Evolutionary conservation across 2,113 vertebrate species (phyloP), one percentile per base, ranked within the genome.

Genomic region (Gobio gobio): DNA sequence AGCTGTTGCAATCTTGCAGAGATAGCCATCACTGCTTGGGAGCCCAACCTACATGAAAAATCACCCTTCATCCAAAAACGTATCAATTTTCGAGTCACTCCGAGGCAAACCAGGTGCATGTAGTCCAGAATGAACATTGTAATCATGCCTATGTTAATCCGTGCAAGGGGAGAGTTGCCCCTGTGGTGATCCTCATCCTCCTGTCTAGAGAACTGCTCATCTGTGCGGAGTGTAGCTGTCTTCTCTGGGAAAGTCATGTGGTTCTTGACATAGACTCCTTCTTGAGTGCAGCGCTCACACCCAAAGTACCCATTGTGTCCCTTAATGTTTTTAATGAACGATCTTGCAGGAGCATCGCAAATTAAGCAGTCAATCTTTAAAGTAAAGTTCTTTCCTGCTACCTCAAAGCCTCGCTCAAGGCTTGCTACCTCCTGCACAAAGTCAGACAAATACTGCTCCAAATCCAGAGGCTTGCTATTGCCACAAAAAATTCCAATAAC

Each of bases 291-390:
- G 51, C 14, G 33, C 56, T 59, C 82, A 82, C 79, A 82, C 40
- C 58, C 61, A 64, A 63, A 64, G 22, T 82, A 82, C 36, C 79
- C 79, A 83, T 58, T 74, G 51, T 83, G 82, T 58, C 51, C 68
- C 16, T 74, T 83, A 12, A 45, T 83, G 70, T 83, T 83, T 59
- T 83, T 83, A 10, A 83, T 10, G 56, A 74, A 83, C 3, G 70
- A 40, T 24, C 51, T 73, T 75, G 68, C 33, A 74, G 82, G 82
- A 24, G 82, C 29, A 45, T 83, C 82, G 58, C 82, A 83, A n/a
- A 75, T 63, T 12, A 75, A 83, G 29, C 54, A 83, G 68, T 58
- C 54, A 59, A 83, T 61, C 20, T 59, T 74, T 45, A 74, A 56
- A 36, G 22, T 61, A 9, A 83, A 74, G 8, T 43, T 70, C 12